Percentiles rank a stretch among this genome's conserved stretches.
Evolutionary conservation across 2,113 vertebrate species (phyloP).

Genomic region (Antidorcas marsupialis): DNA sequence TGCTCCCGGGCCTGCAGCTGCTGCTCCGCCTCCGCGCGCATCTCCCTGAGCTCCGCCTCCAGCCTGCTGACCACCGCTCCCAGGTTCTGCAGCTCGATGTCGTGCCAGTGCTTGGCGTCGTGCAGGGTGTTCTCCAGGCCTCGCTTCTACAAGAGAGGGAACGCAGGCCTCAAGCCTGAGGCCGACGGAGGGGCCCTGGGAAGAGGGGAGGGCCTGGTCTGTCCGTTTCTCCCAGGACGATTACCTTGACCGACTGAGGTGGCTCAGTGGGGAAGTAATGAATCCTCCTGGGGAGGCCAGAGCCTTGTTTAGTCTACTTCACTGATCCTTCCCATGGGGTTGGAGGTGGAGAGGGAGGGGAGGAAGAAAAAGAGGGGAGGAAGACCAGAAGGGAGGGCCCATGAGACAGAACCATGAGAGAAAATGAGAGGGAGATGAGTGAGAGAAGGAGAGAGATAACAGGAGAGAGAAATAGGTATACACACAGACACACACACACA

Average conservation of each 20-base stretch:
- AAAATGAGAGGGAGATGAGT: not conserved
- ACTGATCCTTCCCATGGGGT: not conserved
- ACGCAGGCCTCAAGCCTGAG: not conserved
- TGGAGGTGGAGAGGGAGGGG: too few species aligned
- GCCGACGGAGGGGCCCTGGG: fast-evolving
- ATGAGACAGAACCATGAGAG: not conserved
- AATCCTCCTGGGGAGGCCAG: not conserved
- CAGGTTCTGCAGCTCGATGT: constrained; percentile 93
- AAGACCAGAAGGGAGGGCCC: not conserved
- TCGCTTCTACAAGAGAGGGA: constrained; percentile 85
- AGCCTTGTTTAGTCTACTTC: not conserved
- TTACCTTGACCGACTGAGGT: not conserved
- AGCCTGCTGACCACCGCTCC: constrained; percentile 89
- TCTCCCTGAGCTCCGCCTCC: constrained; percentile 90
- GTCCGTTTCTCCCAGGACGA: not conserved
- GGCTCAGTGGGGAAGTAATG: not conserved
- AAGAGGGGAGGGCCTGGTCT: not conserved
- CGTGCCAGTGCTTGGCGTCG: constrained; percentile 92
- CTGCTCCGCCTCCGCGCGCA: constrained; percentile 87
- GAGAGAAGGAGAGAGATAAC: not conserved
- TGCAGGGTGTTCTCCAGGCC: constrained; percentile 92
- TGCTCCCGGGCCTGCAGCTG: constrained; percentile 87
- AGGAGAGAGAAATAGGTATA: not conserved
- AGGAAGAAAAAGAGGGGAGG: not conserved
- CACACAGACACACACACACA: not conserved